Evolutionary conservation across 2,113 vertebrate species (phyloP).

Genomic region (Boulengeromyrus knoepffleri): DNA sequence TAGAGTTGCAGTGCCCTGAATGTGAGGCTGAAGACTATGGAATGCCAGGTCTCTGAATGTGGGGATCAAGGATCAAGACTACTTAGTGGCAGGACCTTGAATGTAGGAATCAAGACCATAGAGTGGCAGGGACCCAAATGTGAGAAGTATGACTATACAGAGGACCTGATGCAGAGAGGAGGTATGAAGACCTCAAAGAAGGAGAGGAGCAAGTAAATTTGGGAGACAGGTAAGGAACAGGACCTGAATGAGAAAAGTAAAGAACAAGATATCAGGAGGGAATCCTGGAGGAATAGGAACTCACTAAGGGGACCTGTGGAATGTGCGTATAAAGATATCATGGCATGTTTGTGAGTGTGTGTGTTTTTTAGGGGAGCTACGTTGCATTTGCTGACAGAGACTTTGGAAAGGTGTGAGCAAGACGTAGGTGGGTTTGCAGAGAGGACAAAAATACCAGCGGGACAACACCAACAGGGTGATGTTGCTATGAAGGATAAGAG

Average conservation of each 20-base stretch:
- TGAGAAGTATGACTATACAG: neutral
- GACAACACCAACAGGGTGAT: slow-evolving; percentile 18
- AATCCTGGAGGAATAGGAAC: neutral
- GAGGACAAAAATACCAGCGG: neutral
- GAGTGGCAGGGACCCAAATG: neutral
- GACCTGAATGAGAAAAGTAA: neutral
- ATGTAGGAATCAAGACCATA: neutral
- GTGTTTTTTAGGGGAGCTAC: neutral
- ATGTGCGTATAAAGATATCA: neutral
- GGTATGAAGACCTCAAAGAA: neutral
- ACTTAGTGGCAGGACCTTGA: neutral
- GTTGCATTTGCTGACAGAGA: neutral
- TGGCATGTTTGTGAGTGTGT: neutral
- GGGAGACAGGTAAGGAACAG: neutral
- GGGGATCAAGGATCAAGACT: neutral
- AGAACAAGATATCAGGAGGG: neutral
- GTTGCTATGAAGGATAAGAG: slow-evolving; percentile 22
- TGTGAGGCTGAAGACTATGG: neutral
- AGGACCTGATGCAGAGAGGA: neutral
- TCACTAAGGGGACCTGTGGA: neutral
- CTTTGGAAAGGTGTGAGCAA: neutral
- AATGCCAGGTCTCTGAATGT: too few species aligned
- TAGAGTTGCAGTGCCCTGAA: neutral
- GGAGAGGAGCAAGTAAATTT: neutral
- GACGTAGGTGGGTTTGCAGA: neutral